Evolutionary conservation across 2,113 vertebrate species (phyloP).

Genomic region (Engystomops pustulosus): DNA sequence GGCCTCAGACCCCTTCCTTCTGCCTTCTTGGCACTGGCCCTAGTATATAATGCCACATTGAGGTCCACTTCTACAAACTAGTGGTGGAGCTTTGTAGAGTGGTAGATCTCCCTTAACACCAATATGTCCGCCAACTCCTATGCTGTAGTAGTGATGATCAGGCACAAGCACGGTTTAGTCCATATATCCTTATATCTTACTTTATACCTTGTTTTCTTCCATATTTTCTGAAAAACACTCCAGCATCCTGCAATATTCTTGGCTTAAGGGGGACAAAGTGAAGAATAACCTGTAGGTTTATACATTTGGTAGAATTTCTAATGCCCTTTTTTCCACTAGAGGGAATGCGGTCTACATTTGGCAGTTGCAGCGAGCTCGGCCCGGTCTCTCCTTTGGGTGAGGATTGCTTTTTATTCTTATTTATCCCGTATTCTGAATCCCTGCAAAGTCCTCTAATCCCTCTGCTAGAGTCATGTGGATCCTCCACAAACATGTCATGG

Average conservation of each 20-base stretch:
- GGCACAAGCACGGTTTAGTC: too few species aligned
- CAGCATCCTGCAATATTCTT: background rate
- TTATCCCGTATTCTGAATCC: constrained; percentile 38
- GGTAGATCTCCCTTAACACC: too few species aligned
- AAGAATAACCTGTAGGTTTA: background rate
- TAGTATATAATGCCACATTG: too few species aligned
- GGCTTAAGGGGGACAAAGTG: background rate
- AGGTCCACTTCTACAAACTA: too few species aligned
- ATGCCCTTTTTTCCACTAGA: background rate
- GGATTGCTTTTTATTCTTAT: constrained; percentile 44
- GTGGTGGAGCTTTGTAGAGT: too few species aligned
- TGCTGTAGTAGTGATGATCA: background rate
- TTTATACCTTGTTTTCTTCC: background rate
- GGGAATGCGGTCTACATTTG: background rate
- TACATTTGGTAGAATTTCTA: background rate
- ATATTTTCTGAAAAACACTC: background rate
- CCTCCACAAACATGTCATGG: constrained; percentile 47
- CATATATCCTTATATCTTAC: background rate
- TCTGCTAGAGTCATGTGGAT: constrained; percentile 31
- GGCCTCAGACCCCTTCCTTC: too few species aligned
- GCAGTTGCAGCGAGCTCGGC: background rate
- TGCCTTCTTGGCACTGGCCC: too few species aligned
- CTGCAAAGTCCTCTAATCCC: constrained; percentile 57
- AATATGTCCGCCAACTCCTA: too few species aligned
- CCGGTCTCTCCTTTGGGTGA: constrained; percentile 27